Base-by-base conservation (phyloP, 1,140 invertebrate species). In the Oncopodura yosiiana region DNA sequence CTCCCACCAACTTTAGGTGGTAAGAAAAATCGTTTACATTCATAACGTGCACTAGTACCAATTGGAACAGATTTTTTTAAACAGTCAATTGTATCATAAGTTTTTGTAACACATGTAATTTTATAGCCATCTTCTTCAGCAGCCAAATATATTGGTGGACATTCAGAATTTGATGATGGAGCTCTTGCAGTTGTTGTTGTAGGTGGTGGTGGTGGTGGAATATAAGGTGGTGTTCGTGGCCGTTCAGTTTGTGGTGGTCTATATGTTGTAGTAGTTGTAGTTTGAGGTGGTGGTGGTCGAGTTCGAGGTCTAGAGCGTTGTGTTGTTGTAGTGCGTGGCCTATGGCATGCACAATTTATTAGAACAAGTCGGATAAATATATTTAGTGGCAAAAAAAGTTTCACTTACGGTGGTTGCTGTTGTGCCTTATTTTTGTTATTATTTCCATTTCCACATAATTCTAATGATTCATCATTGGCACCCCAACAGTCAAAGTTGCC, bases 401-500 rank as follows among this genome's bases (percentile, higher is more conserved):
- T 14, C 32, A 34, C 32, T 14, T 34, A 8, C 14, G 8, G 8
- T 8, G 32, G 8, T 14, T 14, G 32, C 14, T 34, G 6, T 14
- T 14, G 9, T 44, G 42, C 16, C 8, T 11, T 21, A 12, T 9
- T 24, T 44, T 44, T 23, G 24, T 48, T 48, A 11, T 18, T 6
- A n/a, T 27, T 27, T 48, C 24, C 16, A 44, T 44, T 24, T 29
- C 45, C 45, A 34, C 45, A 48, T 16, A 48, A 21, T 29, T 48
- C 45, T 5, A 16, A 34, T n/a, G 45, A 23, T 48, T 48, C 45
- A 21, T 48, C 45, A 23, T 43, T 51, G 3, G 38, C 48, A 1
- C 55, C 55, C 32, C 38, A 50, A 27, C 55, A 57, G 30, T 57
- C 34, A 14, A 27, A 9, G 4, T 30, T 24, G 2, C 55, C 55